Conservation (phyloP, 2,888 invertebrate genomes). For the Microdon myrmicae region DNA sequence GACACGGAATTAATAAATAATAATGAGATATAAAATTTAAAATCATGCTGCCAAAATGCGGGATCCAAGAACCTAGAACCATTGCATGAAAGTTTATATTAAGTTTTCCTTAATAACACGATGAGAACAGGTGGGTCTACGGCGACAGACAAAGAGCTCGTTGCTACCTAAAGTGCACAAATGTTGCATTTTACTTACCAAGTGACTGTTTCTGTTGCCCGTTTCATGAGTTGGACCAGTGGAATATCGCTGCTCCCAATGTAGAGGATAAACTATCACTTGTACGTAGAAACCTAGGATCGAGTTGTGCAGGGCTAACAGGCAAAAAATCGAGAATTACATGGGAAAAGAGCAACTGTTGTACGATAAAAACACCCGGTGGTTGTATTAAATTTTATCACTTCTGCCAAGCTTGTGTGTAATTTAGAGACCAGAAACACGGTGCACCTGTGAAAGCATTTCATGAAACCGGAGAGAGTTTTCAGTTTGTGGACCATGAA, state of each 20-base stretch:
- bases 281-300: not conserved
- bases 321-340: constrained; percentile 34
- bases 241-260: constrained; percentile 18
- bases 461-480: not conserved
- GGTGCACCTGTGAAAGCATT: constrained; percentile 1
- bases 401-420: constrained; percentile 16
- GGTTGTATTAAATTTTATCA: constrained; percentile 35
- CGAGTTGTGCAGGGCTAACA: constrained; percentile 8
- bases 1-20: constrained; percentile 48
- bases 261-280: too few species aligned
- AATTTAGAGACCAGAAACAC: constrained; percentile 38
- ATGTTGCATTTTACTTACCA: constrained; percentile 46
- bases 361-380: constrained; percentile 51
- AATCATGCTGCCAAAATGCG: constrained; percentile 15
- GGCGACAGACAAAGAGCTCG: constrained; percentile 13
- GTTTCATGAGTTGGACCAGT: constrained; percentile 24
- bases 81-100: constrained; percentile 38
- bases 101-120: constrained; percentile 24
- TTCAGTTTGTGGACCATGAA: too few species aligned
- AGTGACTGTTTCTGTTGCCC: constrained; percentile 25
- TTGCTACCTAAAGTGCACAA: constrained; percentile 8
- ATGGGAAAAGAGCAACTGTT: constrained; percentile 52
- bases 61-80: constrained; percentile 16
- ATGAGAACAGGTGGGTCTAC: constrained; percentile 17
- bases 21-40: constrained; percentile 50